Evolutionary conservation across 2,797 vertebrate genomes (phyloP).

Genomic region (Manis javanica): DNA sequence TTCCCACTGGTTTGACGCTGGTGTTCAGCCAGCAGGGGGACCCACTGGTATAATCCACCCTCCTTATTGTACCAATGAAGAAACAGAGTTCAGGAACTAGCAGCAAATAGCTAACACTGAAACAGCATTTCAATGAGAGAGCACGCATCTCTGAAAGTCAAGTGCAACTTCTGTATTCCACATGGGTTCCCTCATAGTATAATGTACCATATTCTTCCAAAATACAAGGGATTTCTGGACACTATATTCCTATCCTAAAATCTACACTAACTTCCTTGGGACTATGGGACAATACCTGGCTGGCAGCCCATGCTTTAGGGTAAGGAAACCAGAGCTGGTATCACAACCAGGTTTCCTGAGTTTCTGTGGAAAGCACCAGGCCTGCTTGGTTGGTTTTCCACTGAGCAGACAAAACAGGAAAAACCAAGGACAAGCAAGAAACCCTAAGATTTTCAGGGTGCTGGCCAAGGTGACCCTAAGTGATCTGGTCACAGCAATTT

Average conservation of each 20-base stretch:
- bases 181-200: background rate
- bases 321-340: background rate
- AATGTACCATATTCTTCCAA: background rate
- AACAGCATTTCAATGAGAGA: background rate
- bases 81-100: background rate
- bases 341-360: background rate
- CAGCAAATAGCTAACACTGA: background rate
- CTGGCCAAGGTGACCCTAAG: background rate
- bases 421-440: background rate
- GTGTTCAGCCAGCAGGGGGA: background rate
- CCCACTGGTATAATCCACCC: fast-evolving
- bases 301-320: background rate
- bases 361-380: background rate
- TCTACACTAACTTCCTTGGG: background rate
- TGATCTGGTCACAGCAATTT: background rate
- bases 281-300: fast-evolving
- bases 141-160: background rate
- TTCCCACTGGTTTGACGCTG: background rate
- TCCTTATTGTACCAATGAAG: background rate
- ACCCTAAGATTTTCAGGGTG: background rate
- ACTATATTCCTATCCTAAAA: background rate
- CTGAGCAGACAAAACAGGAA: background rate
- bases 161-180: background rate
- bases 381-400: background rate
- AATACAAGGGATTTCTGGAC: background rate